These are phyloP conservation scores for Poeciliopsis retropinna DNA, from an alignment of 2,113 vertebrate genomes.

Conservation along the genomic window DNA sequence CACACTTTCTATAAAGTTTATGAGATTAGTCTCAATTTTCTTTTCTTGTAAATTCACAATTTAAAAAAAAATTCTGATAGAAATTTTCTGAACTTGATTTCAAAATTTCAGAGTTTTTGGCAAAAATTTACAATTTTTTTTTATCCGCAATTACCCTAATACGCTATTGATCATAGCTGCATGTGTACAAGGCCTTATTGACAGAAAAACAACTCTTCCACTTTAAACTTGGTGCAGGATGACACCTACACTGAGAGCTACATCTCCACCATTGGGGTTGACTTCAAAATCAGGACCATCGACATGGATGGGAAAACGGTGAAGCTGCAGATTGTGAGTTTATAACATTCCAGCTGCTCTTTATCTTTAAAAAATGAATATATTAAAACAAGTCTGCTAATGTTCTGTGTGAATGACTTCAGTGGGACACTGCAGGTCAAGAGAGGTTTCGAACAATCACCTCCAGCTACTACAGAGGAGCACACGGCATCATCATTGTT, in stretches of 20 bases:
- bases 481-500: conserved; percentile 97
- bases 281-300: conserved; percentile 98
- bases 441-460: conserved; percentile 98
- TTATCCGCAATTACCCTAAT: no score
- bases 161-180: no score
- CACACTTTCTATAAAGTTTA: no score
- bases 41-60: no score
- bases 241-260: conserved; percentile 98
- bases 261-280: conserved; percentile 98
- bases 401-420: background rate
- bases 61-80: no score
- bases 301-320: conserved; percentile 98
- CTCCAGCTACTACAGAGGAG: conserved; percentile 98
- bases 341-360: background rate
- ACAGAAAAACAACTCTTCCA: background rate
- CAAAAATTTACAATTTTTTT: no score
- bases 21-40: no score
- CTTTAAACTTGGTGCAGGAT: conserved; percentile 79
- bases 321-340: conserved; percentile 97
- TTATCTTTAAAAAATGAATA: background rate
- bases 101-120: no score
- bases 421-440: conserved; percentile 99
- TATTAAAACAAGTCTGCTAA: background rate
- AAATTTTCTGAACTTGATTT: no score
- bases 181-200: no score